Percentiles rank a stretch among this genome's conserved stretches.
Evolutionary conservation across 2,113 vertebrate species (phyloP).

Genomic region (Ginglymostoma cirratum): DNA sequence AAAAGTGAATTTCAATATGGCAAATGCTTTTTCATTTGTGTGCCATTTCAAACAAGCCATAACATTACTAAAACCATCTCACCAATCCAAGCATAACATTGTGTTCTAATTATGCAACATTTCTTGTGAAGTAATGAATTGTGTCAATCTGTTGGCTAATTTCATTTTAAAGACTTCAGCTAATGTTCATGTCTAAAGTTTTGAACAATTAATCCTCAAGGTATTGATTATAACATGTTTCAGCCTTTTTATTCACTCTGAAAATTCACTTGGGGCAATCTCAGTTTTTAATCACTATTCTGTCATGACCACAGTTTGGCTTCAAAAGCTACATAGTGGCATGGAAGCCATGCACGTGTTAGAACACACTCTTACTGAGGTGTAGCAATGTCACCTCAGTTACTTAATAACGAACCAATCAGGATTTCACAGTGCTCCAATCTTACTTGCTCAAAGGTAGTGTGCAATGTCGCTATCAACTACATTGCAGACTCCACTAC

Average conservation of each 20-base stretch:
- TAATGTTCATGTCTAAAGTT: neutral
- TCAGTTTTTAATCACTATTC: neutral
- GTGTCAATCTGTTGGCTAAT: conserved; percentile 3
- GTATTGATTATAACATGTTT: neutral
- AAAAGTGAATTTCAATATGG: neutral
- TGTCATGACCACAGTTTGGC: neutral
- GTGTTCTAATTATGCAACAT: neutral
- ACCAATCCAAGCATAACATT: neutral
- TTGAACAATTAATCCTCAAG: neutral
- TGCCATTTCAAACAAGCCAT: neutral
- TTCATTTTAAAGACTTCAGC: neutral
- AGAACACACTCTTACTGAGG: neutral
- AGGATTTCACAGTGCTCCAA: neutral
- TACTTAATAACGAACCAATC: neutral
- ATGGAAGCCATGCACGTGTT: too few relatives aligned
- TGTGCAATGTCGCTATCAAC: neutral
- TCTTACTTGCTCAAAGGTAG: neutral
- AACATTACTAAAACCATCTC: neutral
- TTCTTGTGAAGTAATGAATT: neutral
- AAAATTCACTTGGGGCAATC: neutral
- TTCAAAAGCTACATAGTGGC: neutral
- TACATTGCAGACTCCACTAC: neutral
- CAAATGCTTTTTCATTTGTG: neutral
- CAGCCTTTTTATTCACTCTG: neutral
- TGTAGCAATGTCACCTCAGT: neutral